Evolutionary conservation across 1,140 invertebrate species (phyloP).

Genomic region (Drosophila eugracilis): DNA sequence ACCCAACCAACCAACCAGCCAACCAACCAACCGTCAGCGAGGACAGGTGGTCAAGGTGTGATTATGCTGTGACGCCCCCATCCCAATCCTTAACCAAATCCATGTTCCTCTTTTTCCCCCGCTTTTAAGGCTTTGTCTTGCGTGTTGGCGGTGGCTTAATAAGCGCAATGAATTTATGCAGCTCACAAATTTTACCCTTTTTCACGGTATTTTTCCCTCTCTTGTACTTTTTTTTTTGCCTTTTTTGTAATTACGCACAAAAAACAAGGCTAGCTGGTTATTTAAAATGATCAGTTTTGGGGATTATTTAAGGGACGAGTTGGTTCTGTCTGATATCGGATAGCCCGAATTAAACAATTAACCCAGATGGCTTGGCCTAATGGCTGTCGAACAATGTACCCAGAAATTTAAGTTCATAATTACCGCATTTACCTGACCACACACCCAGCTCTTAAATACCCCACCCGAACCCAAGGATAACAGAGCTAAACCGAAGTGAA

Average conservation of each 20-base stretch:
- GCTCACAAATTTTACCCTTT: constrained; percentile 34
- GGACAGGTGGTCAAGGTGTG: constrained; percentile 68
- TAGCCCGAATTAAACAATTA: constrained; percentile 24
- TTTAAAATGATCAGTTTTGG: constrained; percentile 15
- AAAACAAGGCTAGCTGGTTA: background rate
- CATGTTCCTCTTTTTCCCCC: background rate
- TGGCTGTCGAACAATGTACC: constrained; percentile 6
- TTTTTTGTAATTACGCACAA: constrained; percentile 43
- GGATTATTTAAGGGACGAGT: background rate
- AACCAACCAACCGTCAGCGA: constrained; percentile 32
- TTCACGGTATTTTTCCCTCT: too few species aligned
- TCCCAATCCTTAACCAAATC: background rate
- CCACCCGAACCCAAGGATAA: constrained; percentile 12
- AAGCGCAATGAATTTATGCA: constrained; percentile 75
- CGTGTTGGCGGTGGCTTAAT: constrained; percentile 54
- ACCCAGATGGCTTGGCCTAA: constrained; percentile 16
- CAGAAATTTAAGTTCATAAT: constrained; percentile 29
- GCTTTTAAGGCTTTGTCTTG: constrained; percentile 56
- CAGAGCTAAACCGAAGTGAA: constrained; percentile 11
- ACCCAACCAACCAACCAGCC: too few species aligned
- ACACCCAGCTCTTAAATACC: constrained; percentile 23
- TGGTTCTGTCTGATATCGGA: background rate
- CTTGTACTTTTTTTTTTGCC: constrained; percentile 1
- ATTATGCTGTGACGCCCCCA: constrained; percentile 47
- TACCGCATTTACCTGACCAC: constrained; percentile 23